These are phyloP conservation scores for Cynocephalus volans DNA, from an alignment of 2,113 vertebrate genomes.

Conservation along the genomic window DNA sequence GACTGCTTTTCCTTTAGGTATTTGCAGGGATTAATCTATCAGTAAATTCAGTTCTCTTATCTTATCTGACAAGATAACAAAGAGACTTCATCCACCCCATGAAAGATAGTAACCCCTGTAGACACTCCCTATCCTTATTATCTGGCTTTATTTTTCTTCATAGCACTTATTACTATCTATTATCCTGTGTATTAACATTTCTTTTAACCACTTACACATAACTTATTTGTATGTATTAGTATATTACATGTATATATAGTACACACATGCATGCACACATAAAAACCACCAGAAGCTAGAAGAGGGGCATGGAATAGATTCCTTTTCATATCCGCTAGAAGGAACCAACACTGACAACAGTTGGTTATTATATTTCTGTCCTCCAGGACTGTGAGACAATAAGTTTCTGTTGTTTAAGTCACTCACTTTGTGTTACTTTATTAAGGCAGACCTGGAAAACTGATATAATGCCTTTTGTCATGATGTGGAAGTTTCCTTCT, in stretches of 20 bases:
- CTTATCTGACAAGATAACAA: too few species aligned
- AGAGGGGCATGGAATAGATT: not conserved
- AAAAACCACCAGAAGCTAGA: not conserved
- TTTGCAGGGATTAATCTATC: not conserved
- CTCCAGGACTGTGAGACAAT: not conserved
- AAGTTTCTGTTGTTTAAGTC: not conserved
- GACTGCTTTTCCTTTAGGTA: not conserved
- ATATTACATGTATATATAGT: not conserved
- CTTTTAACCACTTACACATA: not conserved
- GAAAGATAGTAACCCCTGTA: not conserved
- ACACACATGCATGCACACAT: not conserved
- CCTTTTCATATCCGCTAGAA: not conserved
- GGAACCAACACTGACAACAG: not conserved
- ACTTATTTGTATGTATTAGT: not conserved
- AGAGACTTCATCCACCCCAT: not conserved
- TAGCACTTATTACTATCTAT: not conserved
- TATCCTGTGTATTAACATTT: not conserved
- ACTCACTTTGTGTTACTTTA: not conserved
- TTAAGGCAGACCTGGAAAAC: not conserved
- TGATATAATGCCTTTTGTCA: not conserved
- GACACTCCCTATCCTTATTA: not conserved
- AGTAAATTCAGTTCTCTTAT: not conserved
- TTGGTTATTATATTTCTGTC: not conserved
- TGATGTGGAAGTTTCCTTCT: not conserved
- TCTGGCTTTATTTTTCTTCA: not conserved